Conservation (phyloP, 1,140 invertebrate genomes). For the Pseudomyrmex cubaensis region DNA sequence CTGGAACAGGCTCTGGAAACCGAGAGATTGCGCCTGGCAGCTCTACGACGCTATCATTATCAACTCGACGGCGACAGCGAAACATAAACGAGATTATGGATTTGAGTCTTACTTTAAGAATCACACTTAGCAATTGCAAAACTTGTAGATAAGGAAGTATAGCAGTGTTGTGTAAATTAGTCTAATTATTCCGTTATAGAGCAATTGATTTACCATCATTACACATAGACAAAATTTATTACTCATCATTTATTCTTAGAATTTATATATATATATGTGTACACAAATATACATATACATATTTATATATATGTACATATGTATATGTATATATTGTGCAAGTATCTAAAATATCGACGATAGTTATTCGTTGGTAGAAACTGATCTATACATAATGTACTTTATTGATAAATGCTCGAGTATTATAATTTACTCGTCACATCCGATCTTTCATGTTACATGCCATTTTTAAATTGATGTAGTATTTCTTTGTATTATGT, state of each 20-base stretch:
- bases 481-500: slow-evolving; percentile 6
- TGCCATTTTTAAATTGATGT: slow-evolving; percentile 9
- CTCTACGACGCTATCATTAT: slow-evolving; percentile 97
- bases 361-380: not conserved
- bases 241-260: slow-evolving; percentile 26
- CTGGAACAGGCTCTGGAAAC: slow-evolving; percentile 95
- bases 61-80: slow-evolving; percentile 91
- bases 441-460: slow-evolving; percentile 6
- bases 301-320: not conserved
- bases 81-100: slow-evolving; percentile 78
- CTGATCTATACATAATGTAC: slow-evolving; percentile 12
- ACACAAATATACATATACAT: not conserved
- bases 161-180: slow-evolving; percentile 46
- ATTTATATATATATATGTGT: not conserved
- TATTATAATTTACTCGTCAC: not conserved
- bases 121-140: slow-evolving; percentile 1
- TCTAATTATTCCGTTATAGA: slow-evolving; percentile 11
- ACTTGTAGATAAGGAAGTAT: slow-evolving; percentile 47
- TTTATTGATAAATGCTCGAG: slow-evolving; percentile 38
- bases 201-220: not conserved
- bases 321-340: not conserved
- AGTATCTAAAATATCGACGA: slow-evolving; percentile 25
- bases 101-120: slow-evolving; percentile 21
- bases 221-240: slow-evolving; percentile 9
- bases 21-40: slow-evolving; percentile 93